phyloP scores from a whole-genome alignment of 2,113 vertebrate genomes.

The Microcebus jonahi region DNA sequence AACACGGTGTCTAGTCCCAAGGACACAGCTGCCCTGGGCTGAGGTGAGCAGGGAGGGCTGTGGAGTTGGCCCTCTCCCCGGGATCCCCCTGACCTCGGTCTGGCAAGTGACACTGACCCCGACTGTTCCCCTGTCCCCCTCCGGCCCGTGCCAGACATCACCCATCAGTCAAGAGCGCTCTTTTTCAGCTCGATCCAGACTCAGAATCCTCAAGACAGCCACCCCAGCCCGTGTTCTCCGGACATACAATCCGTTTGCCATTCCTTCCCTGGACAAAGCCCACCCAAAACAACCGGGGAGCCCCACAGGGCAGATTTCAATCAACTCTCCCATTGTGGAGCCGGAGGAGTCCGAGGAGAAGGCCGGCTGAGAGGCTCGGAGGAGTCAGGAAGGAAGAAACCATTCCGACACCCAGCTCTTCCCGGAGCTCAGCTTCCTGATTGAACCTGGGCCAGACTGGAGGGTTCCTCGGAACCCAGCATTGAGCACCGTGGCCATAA shows the following conservation, averaged over 20 bases:
- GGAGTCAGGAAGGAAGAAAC: neutral
- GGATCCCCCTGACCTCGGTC: neutral
- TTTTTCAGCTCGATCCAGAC: neutral
- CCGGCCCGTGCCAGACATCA: neutral
- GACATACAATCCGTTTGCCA: neutral
- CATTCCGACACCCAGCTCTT: neutral
- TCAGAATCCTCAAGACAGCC: neutral
- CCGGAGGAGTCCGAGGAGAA: neutral
- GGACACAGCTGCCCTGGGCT: neutral
- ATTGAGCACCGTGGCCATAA: neutral
- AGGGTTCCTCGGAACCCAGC: too few species aligned
- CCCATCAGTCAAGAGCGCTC: neutral
- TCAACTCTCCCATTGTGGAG: neutral
- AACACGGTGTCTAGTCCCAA: too few species aligned
- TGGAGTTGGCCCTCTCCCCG: neutral
- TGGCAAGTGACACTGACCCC: too few species aligned
- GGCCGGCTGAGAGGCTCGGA: neutral
- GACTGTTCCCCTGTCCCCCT: neutral
- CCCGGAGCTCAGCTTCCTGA: neutral
- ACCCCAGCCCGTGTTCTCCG: neutral
- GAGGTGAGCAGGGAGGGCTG: fast-evolving
- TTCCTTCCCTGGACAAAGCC: neutral
- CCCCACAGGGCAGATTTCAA: neutral
- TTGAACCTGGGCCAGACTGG: neutral
- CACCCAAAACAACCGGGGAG: neutral